Conservation (phyloP, 2,797 vertebrate genomes). For the Podarcis siculus region DNA sequence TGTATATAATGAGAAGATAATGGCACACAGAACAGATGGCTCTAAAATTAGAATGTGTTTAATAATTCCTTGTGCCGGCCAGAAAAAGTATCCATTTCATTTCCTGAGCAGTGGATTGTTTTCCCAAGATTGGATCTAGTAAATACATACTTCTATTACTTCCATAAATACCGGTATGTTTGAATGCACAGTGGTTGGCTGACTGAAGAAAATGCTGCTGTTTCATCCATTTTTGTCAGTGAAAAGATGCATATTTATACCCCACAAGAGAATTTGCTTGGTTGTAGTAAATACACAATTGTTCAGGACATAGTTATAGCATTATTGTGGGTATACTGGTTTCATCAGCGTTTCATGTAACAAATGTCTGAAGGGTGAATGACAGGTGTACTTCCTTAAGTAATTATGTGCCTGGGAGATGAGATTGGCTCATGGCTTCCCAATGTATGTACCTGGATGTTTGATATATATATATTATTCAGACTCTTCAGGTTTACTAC, state of each 20-base stretch:
- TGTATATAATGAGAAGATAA: slow-evolving; percentile 8
- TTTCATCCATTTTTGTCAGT: slow-evolving; percentile 18
- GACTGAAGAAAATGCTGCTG: slow-evolving; percentile 17
- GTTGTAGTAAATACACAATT: background rate
- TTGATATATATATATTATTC: background rate
- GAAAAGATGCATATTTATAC: background rate
- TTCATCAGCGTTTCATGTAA: background rate
- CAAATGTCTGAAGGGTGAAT: background rate
- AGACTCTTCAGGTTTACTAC: background rate
- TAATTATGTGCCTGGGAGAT: background rate
- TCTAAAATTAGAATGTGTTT: slow-evolving; percentile 42
- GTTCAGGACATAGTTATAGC: no score
- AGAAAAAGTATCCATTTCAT: slow-evolving; percentile 27
- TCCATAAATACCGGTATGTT: background rate
- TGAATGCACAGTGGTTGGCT: background rate
- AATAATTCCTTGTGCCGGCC: rapidly evolving
- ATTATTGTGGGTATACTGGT: background rate
- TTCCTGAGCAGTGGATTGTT: slow-evolving; percentile 25
- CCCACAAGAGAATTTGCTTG: background rate
- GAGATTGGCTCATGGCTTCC: background rate
- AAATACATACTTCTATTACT: slow-evolving; percentile 50
- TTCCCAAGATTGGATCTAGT: slow-evolving; percentile 25
- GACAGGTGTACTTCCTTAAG: background rate
- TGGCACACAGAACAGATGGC: slow-evolving; percentile 43
- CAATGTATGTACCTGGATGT: background rate